Evolutionary conservation across 2,888 invertebrate species (phyloP), one percentile per base, ranked within the genome.

Genomic region (Coleophora flavipennella): DNA sequence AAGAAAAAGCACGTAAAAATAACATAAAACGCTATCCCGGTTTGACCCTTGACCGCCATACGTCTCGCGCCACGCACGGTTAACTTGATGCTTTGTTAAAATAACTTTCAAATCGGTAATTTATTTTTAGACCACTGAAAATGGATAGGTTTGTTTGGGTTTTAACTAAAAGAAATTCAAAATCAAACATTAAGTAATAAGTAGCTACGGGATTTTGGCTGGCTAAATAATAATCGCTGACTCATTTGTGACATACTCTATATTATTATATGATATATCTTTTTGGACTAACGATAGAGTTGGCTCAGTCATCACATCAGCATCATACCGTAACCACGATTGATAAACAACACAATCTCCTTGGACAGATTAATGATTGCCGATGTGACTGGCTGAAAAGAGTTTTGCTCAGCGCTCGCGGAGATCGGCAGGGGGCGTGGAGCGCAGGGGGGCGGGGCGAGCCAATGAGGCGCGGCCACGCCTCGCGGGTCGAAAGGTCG

Each of bases 401-500:
- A 39, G 20, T 20, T 20, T 20, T 46, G 45, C 42, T 45, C 59
- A 47, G 53, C 42, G 54, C 54, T 59, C 49, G 56, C 57, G 62
- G 61, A 63, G 62, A 20, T 20, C 20, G 68, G 67, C 62, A 67
- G 52, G 61, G 57, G 59, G 70, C 57, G 62, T 57, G 57, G 62
- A 55, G 57, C 57, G 57, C 60, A 54, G 68, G 50, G 51, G 54
- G 54, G 59, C 71, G 74, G 71, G 67, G 62, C 68, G 70, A 62
- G 58, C 80, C 81, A 75, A 74, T 79, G 71, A 71, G 59, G 70
- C 67, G 73, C 67, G 69, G 76, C 80, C 79, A 78, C 84, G 81
- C 83, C 84, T 64, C 71, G 60, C 70, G 65, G 83, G 80, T 79
- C 76, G 80, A 70, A 73, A 76, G 76, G 74, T 76, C 75, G 72